Percentiles rank a stretch among this genome's conserved stretches.
phyloP scores from a whole-genome alignment of 2,888 invertebrate species.

The Sarcophaga subvicina region DNA sequence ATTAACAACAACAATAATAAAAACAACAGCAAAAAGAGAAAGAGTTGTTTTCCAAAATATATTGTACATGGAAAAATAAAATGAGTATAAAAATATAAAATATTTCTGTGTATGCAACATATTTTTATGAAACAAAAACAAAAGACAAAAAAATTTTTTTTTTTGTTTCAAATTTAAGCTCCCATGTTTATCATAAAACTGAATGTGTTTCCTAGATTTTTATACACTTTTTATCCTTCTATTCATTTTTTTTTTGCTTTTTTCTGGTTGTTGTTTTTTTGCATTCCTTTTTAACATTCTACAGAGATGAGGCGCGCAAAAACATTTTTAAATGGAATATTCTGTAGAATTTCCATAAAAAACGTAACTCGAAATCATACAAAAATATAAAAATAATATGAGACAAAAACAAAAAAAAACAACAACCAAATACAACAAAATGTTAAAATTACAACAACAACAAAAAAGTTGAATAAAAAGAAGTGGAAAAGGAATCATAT shows the following conservation, averaged over 20 bases:
- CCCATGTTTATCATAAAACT: constrained; percentile 64
- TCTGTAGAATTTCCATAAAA: constrained; percentile 48
- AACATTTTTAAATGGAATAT: constrained; percentile 39
- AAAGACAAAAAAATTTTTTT: background rate
- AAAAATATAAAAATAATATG: constrained; percentile 42
- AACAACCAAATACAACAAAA: constrained; percentile 21
- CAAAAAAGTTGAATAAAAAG: background rate
- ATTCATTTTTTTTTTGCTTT: background rate
- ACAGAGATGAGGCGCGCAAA: constrained; percentile 53
- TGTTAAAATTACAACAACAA: constrained; percentile 27
- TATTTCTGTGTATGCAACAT: constrained; percentile 63
- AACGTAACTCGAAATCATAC: constrained; percentile 7
- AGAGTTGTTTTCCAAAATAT: constrained; percentile 60
- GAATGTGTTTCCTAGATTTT: constrained; percentile 55
- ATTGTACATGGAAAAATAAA: background rate
- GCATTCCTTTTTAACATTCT: constrained; percentile 2
- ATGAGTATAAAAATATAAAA: constrained; percentile 11
- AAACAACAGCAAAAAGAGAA: constrained; percentile 18
- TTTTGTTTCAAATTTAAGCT: constrained; percentile 52
- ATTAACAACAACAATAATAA: constrained; percentile 33
- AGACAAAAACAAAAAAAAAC: constrained; percentile 18
- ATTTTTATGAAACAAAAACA: constrained; percentile 58
- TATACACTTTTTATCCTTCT: background rate
- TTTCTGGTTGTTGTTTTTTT: background rate
- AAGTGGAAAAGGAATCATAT: constrained; percentile 3